Evolutionary conservation across 2,888 invertebrate genomes (phyloP).

Genomic region (Junonia oenone): DNA sequence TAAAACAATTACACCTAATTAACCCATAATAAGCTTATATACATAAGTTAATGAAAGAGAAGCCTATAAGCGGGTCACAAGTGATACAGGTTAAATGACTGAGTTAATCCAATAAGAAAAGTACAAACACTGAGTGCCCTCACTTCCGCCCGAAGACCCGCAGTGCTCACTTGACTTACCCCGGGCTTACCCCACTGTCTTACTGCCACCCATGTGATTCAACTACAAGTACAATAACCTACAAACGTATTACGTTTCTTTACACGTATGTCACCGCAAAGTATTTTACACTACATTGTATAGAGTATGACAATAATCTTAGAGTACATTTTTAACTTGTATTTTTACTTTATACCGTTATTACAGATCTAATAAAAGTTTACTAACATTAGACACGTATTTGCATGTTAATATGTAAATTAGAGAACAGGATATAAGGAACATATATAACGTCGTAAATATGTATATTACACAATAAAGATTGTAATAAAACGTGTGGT

Average conservation of each 20-base stretch:
- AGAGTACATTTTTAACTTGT: too few species aligned
- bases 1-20: constrained; percentile 25
- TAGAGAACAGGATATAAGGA: too few species aligned
- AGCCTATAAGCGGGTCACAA: constrained; percentile 74
- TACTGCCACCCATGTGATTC: constrained; percentile 59
- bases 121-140: constrained; percentile 73
- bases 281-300: background rate
- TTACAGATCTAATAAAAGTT: too few species aligned
- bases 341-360: too few species aligned
- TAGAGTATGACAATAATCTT: too few species aligned
- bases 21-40: constrained; percentile 25
- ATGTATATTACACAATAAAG: background rate
- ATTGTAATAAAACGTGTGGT: background rate
- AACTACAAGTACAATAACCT: constrained; percentile 34
- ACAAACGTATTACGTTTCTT: constrained; percentile 26
- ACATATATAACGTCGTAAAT: too few species aligned
- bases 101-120: constrained; percentile 75
- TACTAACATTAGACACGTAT: too few species aligned
- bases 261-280: background rate
- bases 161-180: constrained; percentile 65
- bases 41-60: constrained; percentile 38
- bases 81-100: constrained; percentile 72
- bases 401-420: too few species aligned
- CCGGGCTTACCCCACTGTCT: constrained; percentile 70
- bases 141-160: constrained; percentile 74